Evolutionary conservation across 2,113 vertebrate species (phyloP), one percentile per base, ranked within the genome.

Genomic region (Ciconia stormi): DNA sequence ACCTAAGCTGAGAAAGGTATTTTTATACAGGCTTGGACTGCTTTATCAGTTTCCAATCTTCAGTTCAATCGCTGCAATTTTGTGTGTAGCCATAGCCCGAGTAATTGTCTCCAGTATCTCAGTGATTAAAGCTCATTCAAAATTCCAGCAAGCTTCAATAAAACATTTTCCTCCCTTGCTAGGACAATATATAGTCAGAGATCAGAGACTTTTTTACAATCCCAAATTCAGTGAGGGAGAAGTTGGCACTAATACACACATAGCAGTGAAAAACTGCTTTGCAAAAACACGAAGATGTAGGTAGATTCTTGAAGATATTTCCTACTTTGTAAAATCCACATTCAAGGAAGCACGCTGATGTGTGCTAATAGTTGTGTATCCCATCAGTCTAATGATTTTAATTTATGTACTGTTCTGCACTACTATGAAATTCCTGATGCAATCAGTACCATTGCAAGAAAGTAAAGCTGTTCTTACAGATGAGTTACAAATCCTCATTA

Each of bases 321-420:
- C 87, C 70, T 66, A 66, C 81, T 93, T 92, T 34, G 81, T 85
- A 91, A 96, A 93, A 94, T 67, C 76, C 89, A 78, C 62, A 80
- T 93, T 95, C 74, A 93, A 90, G 69, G 87, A 93, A 93, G 84
- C 66, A 63, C 0, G 25, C n/a, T 90, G 81, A 82, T 69, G 77
- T 62, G 73, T 93, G 77, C 93, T 89, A 76, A 79, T 67, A 91
- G 82, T 95, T 86, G 78, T 91, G 71, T 85, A 94, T 89, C 72
- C 50, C 94, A 89, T 94, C 94, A 90, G 77, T 82, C 63, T 94
- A 90, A 95, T 89, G 58, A 85, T 95, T 96, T 95, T 95, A 94
- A 97, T 97, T 97, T 96, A 93, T 85, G 96, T 91, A 91, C 96
- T 91, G 76, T 95, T 97, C 97, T 91, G 82, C 76, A 73, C 84